Percentiles rank a stretch among this genome's conserved stretches.
phyloP scores from a whole-genome alignment of 53 echinoderm and acorn worm genomes.

The Stichopus horrens region DNA sequence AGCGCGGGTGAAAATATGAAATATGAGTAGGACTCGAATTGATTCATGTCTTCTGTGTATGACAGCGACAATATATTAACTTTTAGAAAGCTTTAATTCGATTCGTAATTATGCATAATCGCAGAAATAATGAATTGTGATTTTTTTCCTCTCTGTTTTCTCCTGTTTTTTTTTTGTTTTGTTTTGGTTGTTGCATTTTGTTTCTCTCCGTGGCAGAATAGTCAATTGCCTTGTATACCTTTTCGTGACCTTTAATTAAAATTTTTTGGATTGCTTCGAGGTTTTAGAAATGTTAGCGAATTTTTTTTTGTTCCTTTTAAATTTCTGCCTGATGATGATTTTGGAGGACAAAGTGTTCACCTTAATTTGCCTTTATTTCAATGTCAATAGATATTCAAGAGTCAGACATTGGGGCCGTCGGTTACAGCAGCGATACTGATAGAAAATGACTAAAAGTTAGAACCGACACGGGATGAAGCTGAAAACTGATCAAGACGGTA shows the following conservation, averaged over 20 bases:
- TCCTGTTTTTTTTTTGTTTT: not conserved
- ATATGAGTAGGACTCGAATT: not conserved
- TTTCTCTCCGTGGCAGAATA: no score
- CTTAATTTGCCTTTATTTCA: not conserved
- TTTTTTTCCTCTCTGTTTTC: not conserved
- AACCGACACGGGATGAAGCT: no score
- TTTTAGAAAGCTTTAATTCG: not conserved
- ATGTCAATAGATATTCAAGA: not conserved
- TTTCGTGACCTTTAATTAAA: not conserved
- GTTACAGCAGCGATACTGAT: no score
- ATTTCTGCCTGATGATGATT: not conserved
- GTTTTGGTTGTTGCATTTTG: not conserved
- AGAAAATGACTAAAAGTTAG: no score
- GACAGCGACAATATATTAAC: not conserved
- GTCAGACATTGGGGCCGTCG: no score
- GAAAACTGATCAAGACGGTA: no score
- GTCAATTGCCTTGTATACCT: not conserved
- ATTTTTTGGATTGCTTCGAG: not conserved
- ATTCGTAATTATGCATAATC: not conserved
- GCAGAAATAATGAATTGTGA: not conserved
- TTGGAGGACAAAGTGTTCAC: not conserved
- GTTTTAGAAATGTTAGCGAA: no score
- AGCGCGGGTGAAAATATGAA: slow-evolving; percentile 10
- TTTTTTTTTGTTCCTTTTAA: not conserved
- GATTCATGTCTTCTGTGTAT: not conserved